Evolutionary conservation across 2,797 vertebrate genomes (phyloP).

Genomic region (Triplophysa yarkandensis): DNA sequence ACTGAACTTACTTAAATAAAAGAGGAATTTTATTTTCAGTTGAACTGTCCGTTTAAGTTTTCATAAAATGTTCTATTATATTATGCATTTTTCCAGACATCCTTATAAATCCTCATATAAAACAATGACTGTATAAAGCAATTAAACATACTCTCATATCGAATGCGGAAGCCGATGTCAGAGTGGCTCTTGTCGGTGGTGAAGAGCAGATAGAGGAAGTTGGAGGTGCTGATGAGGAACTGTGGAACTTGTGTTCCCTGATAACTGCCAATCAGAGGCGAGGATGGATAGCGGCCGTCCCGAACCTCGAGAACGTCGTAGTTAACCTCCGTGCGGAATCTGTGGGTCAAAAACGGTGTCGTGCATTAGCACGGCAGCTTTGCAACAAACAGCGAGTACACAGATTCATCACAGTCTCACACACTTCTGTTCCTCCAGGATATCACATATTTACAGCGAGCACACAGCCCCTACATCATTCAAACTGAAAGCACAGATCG

Average conservation of each 20-base stretch:
- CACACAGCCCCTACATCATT: conserved; percentile 10
- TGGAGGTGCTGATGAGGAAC: conserved; percentile 99
- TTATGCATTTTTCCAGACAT: no score
- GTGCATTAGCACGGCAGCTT: neutral
- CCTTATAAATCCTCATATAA: no score
- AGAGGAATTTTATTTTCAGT: no score
- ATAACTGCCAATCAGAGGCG: conserved; percentile 91
- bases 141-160: conserved; percentile 89
- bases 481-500: conserved; percentile 16
- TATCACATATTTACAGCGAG: conserved; percentile 24
- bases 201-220: conserved; percentile 93
- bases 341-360: conserved; percentile 59
- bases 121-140: no score
- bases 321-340: conserved; percentile 97
- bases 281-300: conserved; percentile 92
- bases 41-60: no score
- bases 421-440: conserved; percentile 7
- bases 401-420: conserved; percentile 23
- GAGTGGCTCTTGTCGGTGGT: conserved; percentile 98
- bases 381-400: neutral
- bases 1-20: no score
- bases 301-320: conserved; percentile 94
- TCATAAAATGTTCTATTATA: no score
- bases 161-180: conserved; percentile 94
- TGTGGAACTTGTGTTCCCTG: conserved; percentile 98